Evolutionary conservation across 2,113 vertebrate species (phyloP).

Genomic region (Tragelaphus scriptus): DNA sequence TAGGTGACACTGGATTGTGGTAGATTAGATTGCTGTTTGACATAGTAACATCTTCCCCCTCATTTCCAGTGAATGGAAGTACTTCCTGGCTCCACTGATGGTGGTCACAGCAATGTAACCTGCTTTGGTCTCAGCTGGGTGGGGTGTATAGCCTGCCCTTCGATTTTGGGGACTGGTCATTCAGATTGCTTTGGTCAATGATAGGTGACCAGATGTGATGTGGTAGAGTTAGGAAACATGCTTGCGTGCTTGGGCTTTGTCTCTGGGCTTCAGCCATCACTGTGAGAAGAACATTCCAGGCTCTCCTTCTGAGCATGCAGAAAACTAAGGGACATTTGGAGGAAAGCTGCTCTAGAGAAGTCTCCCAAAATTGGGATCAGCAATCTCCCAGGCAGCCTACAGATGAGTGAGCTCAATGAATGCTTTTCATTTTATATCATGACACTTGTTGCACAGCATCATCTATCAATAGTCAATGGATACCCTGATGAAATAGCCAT

Average conservation of each 20-base stretch:
- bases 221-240: background rate
- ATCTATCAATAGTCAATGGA: too few relatives aligned
- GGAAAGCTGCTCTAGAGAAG: background rate
- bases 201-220: background rate
- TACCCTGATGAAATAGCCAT: background rate
- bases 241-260: background rate
- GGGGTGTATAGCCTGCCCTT: background rate
- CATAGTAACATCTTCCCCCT: background rate
- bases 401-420: background rate
- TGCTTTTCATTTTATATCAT: too few relatives aligned
- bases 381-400: background rate
- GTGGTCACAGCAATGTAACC: rapidly evolving
- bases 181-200: background rate
- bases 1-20: background rate
- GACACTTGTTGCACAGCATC: background rate
- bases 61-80: background rate
- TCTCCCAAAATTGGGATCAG: background rate
- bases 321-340: background rate
- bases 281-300: background rate
- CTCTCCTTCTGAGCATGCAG: background rate
- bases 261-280: background rate
- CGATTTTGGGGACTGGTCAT: background rate
- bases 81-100: background rate
- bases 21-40: background rate
- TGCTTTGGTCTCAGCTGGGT: background rate